Evolutionary conservation across 2,113 vertebrate species (phyloP), one percentile per base, ranked within the genome.

Genomic region (Otus sunia): DNA sequence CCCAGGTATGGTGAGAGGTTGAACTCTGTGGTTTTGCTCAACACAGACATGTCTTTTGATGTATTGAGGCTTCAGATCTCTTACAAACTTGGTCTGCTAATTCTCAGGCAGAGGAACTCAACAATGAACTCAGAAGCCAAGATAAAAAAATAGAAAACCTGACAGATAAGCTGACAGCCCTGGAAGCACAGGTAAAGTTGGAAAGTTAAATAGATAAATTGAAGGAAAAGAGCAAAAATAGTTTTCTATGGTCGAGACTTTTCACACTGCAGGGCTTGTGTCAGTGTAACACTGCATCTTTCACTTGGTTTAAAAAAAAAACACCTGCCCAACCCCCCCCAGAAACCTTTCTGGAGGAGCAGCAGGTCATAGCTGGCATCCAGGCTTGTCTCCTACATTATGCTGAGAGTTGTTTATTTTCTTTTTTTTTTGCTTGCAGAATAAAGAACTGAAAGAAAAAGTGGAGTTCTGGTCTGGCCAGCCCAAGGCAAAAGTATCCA

Each of bases 51-150:
- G 4, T 45, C 12, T 36, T 60, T 26, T 12, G 18, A 63, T 23
- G 62, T 29, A 12, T 49, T 20, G 22, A 53, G 34, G 49, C 21
- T 79, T 50, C 6, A 13, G 6, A 74, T 9, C 10, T 49, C 34
- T 71, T n/a, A 12, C 47, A 29, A 26, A 25, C 26, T 86, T 88
- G 63, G 29, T 92, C 52, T 95, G 43, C 52, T 83, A 21, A 52
- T 69, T 90, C 45, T 49, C 90, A 98, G 98, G 97, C 95, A 34
- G 97, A 98, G 91, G 96, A 90, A 49, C 79, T 98, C 86, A 98
- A 98, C 63, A 87, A 73, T 0, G 60, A 96, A n/a, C 80, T 98
- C 59, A 85, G 94, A 71, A 97, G 94, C 45, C 98, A 98, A 94
- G 98, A 98, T 74, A n/a, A 92, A 80, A 96, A 60, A 55, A 98